Base-by-base conservation (phyloP, 2,113 vertebrate genomes). In the Sinocyclocheilus anshuiensis region DNA sequence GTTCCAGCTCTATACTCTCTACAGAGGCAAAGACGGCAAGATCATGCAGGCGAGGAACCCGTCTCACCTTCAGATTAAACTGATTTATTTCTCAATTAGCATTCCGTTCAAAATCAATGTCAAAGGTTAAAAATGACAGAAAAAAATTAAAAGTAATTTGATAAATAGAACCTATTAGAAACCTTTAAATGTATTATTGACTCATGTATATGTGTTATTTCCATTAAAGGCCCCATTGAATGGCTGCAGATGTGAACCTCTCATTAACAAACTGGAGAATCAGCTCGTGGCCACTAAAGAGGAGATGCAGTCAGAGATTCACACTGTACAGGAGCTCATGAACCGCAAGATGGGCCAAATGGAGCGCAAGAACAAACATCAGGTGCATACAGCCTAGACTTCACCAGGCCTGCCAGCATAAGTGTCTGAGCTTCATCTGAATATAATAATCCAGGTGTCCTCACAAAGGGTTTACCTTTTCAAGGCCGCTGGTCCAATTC, bases 1-100 rank as follows among this genome's bases (percentile, higher is more conserved):
- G 4, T 99, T 97, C 92, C 98, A 99, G 93, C 96, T 99, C 0
- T 99, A 99, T 93, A 99, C 98, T 0, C 94, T 99, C 12, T 99
- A 99, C 90, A 94, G 98, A 26, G 96, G 94, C 15, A 96, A 97
- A 90, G 95, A 99, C 0, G 98, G 98, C 5, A 99, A 97, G 91
- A 94, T 99, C 92, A 98, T 99, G 98, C 98, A 99, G 97, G 98
- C 84, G 48, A 63, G 9, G 15, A 45, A 76, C 42, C 18, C 16
- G 16, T 20, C 33, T 48, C 48, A 26, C 9, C 22, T 11, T 45
- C 45, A 48, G 69, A 71, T 71, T 50, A 50, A 50, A 67, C 26
- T 33, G 5, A 16, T 33, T 29, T 6, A 29, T 65, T 29, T 65
- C 63, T 65, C 24, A 15, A 2, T 29, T 16, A 67, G 24, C 24